Conservation (phyloP, 2,797 vertebrate species). For the Sebastes variabilis region DNA sequence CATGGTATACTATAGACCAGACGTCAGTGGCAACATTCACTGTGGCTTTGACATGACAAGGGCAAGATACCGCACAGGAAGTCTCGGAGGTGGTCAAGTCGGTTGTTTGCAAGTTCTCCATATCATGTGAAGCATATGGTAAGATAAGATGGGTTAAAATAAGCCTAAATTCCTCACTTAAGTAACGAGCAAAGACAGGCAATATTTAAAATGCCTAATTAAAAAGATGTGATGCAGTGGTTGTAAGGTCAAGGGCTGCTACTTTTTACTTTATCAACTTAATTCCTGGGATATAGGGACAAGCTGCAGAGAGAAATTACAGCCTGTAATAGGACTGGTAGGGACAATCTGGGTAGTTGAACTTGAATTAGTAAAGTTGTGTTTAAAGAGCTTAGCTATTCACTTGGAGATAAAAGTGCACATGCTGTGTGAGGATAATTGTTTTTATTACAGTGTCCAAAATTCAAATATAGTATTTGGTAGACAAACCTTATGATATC, state of each 20-base stretch:
- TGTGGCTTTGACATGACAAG: no score
- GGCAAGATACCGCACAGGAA: rapidly evolving
- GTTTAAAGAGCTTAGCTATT: background rate
- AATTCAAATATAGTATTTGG: background rate
- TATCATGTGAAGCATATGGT: background rate
- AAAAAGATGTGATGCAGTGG: background rate
- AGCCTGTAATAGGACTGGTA: background rate
- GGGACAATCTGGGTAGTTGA: background rate
- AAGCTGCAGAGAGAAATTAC: background rate
- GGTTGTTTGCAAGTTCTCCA: rapidly evolving
- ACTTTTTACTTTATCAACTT: background rate
- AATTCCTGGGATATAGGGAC: background rate
- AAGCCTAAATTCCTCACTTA: background rate
- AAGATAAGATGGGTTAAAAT: background rate
- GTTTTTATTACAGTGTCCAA: background rate
- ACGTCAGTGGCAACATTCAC: background rate
- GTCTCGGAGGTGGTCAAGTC: background rate
- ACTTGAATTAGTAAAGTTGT: background rate
- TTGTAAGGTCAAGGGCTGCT: background rate
- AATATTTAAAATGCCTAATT: background rate
- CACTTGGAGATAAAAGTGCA: background rate
- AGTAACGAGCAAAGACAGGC: background rate
- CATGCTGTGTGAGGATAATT: background rate
- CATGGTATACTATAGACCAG: background rate
- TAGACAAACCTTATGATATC: background rate